Percentiles rank a stretch among this genome's conserved stretches.
Conservation (phyloP, 2,113 vertebrate species). For the Neotoma lepida region DNA sequence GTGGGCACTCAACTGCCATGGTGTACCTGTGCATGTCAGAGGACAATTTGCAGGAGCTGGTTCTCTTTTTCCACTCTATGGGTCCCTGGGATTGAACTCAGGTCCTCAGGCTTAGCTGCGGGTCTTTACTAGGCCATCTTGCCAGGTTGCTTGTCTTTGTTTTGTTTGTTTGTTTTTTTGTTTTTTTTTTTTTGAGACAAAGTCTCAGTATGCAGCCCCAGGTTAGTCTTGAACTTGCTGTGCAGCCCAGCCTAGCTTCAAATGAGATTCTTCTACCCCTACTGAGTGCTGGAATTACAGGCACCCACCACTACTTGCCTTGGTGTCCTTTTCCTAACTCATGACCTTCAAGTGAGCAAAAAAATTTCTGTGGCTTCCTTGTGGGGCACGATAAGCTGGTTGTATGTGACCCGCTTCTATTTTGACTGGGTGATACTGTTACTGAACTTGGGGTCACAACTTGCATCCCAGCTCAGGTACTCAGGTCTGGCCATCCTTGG, state of each 20-base stretch:
- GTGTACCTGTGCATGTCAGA: not conserved
- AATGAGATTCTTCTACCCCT: not conserved
- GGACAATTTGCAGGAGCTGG: no score
- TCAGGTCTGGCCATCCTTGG: not conserved
- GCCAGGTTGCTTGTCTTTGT: no score
- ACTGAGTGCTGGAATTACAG: not conserved
- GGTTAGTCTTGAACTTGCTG: not conserved
- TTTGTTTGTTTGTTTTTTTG: no score
- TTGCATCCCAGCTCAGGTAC: not conserved
- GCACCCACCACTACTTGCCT: not conserved
- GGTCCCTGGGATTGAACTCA: not conserved
- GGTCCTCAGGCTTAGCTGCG: not conserved
- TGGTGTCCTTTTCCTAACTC: not conserved
- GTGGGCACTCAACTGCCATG: not conserved
- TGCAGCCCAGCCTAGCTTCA: not conserved
- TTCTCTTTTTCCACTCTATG: not conserved
- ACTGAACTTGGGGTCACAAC: not conserved
- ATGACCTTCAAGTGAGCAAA: not conserved
- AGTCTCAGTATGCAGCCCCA: not conserved
- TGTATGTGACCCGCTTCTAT: not conserved
- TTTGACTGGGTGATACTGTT: not conserved
- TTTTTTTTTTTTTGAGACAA: not conserved
- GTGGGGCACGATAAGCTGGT: not conserved
- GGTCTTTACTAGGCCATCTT: not conserved
- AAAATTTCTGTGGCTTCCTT: not conserved